Evolutionary conservation across 2,797 vertebrate species (phyloP).

Genomic region (Loriculus beryllinus): DNA sequence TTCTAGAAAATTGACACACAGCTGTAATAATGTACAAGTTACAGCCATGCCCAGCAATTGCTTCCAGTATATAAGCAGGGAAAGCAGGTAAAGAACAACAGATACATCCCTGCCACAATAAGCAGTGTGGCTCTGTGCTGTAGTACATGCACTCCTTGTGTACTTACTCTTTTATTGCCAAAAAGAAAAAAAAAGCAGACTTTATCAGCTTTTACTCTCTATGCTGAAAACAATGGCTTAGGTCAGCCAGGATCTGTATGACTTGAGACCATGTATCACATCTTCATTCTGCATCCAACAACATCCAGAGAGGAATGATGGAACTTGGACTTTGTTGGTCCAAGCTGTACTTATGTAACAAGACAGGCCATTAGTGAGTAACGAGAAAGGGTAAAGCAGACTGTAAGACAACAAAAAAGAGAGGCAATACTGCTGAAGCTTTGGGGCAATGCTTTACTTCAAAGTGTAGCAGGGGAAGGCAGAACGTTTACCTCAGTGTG

Average conservation of each 20-base stretch:
- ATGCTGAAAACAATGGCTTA: not conserved
- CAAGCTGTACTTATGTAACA: not conserved
- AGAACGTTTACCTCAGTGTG: not conserved
- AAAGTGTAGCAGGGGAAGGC: not conserved
- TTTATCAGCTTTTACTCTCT: not conserved
- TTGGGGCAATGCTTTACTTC: not conserved
- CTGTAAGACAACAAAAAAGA: not conserved
- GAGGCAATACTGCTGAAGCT: not conserved
- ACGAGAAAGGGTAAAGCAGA: not conserved
- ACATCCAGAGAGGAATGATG: not conserved
- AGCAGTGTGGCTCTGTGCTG: not conserved
- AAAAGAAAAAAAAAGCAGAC: not conserved
- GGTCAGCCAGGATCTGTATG: not conserved
- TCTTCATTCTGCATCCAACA: not conserved
- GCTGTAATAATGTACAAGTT: not conserved
- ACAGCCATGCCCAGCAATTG: not conserved
- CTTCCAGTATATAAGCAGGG: not conserved
- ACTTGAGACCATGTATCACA: not conserved
- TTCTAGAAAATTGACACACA: not conserved
- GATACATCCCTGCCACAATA: not conserved
- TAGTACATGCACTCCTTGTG: fast-evolving
- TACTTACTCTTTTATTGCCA: not conserved
- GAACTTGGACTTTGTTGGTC: not conserved
- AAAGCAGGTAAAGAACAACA: not conserved
- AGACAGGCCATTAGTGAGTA: not conserved